Evolutionary conservation across 2,113 vertebrate species (phyloP).

Genomic region (Poeciliopsis retropinna): DNA sequence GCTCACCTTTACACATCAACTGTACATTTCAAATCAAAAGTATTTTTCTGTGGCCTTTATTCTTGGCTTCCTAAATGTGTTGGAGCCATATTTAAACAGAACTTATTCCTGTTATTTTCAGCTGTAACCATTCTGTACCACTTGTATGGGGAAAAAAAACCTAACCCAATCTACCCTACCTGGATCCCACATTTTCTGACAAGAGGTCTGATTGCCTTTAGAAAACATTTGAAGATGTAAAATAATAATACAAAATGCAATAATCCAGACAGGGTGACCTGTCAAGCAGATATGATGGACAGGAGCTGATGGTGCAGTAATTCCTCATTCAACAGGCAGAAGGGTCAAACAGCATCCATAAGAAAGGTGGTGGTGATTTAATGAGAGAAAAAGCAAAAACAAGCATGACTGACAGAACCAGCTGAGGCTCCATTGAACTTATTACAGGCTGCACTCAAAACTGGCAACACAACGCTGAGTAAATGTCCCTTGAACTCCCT

Average conservation of each 20-base stretch:
- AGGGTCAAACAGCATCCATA: constrained; percentile 42
- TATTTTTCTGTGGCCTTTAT: no score
- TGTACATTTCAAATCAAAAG: no score
- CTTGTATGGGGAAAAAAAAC: no score
- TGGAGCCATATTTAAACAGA: no score
- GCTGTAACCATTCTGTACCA: no score
- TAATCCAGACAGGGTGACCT: constrained; percentile 7
- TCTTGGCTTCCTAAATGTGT: no score
- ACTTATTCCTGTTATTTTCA: no score
- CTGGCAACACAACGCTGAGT: not conserved
- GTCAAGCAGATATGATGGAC: constrained; percentile 50
- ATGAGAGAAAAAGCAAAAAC: constrained; percentile 9
- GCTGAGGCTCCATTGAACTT: constrained; percentile 50
- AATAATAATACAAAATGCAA: not conserved
- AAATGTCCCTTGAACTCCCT: not conserved
- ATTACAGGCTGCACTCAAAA: constrained; percentile 35
- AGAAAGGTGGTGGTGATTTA: constrained; percentile 27
- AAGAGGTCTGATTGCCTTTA: not conserved
- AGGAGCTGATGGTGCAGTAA: constrained; percentile 46
- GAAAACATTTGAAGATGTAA: no score
- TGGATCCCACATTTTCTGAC: not conserved
- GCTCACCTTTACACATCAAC: no score
- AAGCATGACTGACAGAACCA: constrained; percentile 58
- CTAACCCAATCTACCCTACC: no score
- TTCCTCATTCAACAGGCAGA: constrained; percentile 34